Percentiles rank a stretch among this genome's conserved stretches.
Evolutionary conservation across 2,888 invertebrate genomes (phyloP).

Genomic region (Andrena trimmerana): DNA sequence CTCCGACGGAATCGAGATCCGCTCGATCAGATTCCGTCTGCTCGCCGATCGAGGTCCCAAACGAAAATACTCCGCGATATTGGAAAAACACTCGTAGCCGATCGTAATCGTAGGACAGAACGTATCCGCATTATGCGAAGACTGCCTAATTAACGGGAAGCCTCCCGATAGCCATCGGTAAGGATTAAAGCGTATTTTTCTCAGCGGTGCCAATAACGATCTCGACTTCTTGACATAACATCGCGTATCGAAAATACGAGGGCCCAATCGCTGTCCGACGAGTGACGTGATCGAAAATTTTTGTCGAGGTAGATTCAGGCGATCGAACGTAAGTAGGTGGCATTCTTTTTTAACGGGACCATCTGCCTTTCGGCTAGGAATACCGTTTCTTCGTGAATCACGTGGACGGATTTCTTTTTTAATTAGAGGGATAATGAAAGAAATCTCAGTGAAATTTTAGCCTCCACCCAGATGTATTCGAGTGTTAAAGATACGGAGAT

Average conservation of each 20-base stretch:
- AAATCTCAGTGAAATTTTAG: no score
- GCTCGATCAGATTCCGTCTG: neutral
- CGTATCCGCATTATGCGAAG: neutral
- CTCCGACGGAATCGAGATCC: neutral
- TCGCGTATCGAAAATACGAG: neutral
- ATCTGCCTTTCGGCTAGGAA: neutral
- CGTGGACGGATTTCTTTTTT: neutral
- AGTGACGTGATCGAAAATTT: neutral
- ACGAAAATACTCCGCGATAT: no score
- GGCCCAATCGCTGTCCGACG: neutral
- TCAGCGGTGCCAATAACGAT: neutral
- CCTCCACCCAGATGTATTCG: no score
- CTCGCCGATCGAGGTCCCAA: no score
- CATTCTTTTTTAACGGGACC: conserved; percentile 30
- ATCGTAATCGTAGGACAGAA: neutral
- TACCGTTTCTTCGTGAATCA: conserved; percentile 17
- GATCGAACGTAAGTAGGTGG: neutral
- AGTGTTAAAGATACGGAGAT: no score
- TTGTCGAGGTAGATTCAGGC: neutral
- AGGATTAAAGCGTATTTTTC: neutral
- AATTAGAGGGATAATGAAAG: neutral
- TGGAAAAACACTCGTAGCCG: neutral
- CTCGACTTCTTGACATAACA: neutral
- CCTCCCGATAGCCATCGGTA: neutral
- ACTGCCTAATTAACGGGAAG: neutral